Conservation (phyloP, 1,140 invertebrate species). For the Drosophila pectinifera region DNA sequence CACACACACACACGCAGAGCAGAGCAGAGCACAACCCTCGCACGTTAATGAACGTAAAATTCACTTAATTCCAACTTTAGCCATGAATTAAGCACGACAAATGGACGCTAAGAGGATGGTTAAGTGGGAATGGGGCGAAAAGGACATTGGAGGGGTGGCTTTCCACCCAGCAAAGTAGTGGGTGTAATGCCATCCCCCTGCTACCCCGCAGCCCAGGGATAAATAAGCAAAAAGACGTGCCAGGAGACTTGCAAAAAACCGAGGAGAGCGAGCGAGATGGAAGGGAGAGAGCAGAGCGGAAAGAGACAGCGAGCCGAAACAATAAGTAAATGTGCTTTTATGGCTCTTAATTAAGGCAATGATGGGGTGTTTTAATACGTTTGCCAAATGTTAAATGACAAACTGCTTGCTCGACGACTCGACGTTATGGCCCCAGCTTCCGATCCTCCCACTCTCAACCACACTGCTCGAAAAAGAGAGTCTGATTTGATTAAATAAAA, state of each 20-base stretch:
- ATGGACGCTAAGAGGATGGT: conserved; percentile 52
- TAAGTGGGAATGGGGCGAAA: conserved; percentile 3
- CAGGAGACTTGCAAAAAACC: conserved; percentile 34
- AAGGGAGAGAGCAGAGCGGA: neutral
- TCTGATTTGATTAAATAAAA: neutral
- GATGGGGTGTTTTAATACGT: conserved; percentile 85
- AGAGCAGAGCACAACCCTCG: conserved; percentile 70
- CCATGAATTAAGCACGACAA: conserved; percentile 84
- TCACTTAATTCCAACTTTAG: conserved; percentile 85
- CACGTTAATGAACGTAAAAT: conserved; percentile 85
- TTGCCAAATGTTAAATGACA: conserved; percentile 85
- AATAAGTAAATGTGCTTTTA: conserved; percentile 85
- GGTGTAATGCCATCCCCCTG: conserved; percentile 8
- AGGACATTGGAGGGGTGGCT: conserved; percentile 4
- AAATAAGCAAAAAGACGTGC: conserved; percentile 63
- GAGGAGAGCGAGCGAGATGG: neutral
- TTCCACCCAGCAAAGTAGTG: conserved; percentile 32
- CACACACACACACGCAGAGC: too few relatives aligned
- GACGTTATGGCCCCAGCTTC: conserved; percentile 41
- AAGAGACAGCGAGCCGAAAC: conserved; percentile 44
- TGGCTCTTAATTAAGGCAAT: conserved; percentile 85
- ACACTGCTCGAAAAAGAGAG: neutral
- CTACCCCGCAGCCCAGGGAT: conserved; percentile 15
- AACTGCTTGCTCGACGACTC: conserved; percentile 52
- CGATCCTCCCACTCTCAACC: neutral